These are phyloP conservation scores for Pseudomyrmex gracilis DNA, from an alignment of 1,140 invertebrate species.

Conservation along the genomic window DNA sequence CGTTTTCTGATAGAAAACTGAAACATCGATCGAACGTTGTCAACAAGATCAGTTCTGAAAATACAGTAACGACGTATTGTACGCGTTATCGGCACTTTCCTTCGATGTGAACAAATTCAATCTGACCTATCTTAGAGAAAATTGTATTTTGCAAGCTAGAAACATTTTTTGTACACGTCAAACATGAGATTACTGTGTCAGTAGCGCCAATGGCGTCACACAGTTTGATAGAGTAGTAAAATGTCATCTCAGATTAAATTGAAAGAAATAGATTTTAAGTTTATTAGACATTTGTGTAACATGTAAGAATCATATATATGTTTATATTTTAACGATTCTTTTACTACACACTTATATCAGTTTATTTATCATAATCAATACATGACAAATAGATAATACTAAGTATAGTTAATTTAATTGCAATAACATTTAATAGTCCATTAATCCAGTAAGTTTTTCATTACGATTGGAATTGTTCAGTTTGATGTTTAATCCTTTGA, in stretches of 20 bases:
- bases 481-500: background rate
- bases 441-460: background rate
- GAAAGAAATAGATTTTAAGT: too few relatives aligned
- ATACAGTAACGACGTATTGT: constrained; percentile 39
- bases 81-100: constrained; percentile 45
- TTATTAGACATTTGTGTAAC: too few relatives aligned
- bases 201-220: background rate
- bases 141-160: constrained; percentile 54
- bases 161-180: background rate
- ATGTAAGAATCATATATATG: background rate
- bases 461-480: background rate
- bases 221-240: background rate
- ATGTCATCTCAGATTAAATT: background rate
- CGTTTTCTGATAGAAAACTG: constrained; percentile 26
- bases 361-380: too few relatives aligned
- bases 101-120: constrained; percentile 51
- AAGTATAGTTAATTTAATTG: background rate
- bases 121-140: constrained; percentile 67
- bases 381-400: background rate
- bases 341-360: background rate
- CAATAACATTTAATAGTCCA: background rate
- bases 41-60: background rate
- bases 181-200: background rate
- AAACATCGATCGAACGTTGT: constrained; percentile 36
- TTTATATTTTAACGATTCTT: background rate